A percentile compares a stretch with the other conserved stretches of the same genome.
These are phyloP conservation scores for Drosophila cyrtoloma DNA, from an alignment of 2,888 invertebrate genomes.

Conservation along the genomic window DNA sequence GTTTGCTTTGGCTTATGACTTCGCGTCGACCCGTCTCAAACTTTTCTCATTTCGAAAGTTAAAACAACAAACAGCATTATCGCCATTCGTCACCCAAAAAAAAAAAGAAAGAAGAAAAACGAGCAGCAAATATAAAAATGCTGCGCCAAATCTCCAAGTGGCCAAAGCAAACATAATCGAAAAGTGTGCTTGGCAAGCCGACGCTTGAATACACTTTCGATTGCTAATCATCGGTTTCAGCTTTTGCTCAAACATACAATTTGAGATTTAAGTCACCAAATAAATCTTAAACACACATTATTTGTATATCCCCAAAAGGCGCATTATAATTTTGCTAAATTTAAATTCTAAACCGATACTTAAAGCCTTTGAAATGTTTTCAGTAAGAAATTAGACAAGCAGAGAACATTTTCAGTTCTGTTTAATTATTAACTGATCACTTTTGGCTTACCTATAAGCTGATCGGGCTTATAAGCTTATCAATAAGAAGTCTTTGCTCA, in stretches of 20 bases:
- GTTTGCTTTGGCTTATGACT: conserved; percentile 53
- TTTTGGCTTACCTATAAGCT: background rate
- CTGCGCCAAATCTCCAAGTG: conserved; percentile 48
- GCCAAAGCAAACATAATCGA: conserved; percentile 32
- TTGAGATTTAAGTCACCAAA: background rate
- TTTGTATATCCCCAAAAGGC: rapidly evolving
- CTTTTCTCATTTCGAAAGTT: conserved; percentile 82
- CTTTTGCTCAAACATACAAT: too few species aligned
- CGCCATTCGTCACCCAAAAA: conserved; percentile 77
- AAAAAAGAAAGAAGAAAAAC: conserved; percentile 5
- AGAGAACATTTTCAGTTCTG: background rate
- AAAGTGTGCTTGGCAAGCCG: background rate
- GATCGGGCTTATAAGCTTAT: background rate
- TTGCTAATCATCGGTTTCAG: background rate
- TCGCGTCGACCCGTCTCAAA: conserved; percentile 60
- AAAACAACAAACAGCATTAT: conserved; percentile 80
- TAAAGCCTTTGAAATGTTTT: background rate
- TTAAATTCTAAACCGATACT: too few species aligned
- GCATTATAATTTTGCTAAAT: background rate
- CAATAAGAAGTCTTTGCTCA: background rate
- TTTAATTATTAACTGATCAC: background rate
- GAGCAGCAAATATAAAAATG: conserved; percentile 3
- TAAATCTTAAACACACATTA: background rate
- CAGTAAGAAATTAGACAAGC: background rate
- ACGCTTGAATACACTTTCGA: conserved; percentile 19